Evolutionary conservation across 2,797 vertebrate species (phyloP), one percentile per base, ranked within the genome.

Genomic region (Fratercula arctica): DNA sequence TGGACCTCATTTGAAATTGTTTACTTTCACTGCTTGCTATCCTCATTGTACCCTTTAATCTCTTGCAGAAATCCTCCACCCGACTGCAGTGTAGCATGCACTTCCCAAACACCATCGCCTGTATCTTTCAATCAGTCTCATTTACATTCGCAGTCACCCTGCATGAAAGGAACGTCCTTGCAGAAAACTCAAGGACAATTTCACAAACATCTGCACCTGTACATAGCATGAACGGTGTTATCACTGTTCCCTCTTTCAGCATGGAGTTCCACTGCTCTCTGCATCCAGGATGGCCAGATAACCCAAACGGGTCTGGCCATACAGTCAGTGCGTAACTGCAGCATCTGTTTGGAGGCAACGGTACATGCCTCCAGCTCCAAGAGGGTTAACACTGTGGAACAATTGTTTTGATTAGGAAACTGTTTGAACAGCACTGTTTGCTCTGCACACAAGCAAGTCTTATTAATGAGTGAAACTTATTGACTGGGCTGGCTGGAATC

Each of bases 391-490:
- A 0, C 6, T 48, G n/a, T 19, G 51, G 70, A 81, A 88, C 59
- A 74, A 76, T 35, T 88, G 85, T 93, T 96, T 94, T 85, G 61
- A 92, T 95, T 48, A 85, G 89, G 87, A 94, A 95, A 92, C 48
- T 76, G 66, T 94, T 82, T 89, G 90, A 94, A 93, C 79, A 86
- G 87, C 41, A 57, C 61, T 86, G 79, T 93, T 95, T 93, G 90
- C 81, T 89, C 45, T 83, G 67, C 70, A 91, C 63, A 96, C 83
- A 94, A 78, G 50, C 79, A 84, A 73, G 74, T 78, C 83, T 74
- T 90, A 94, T 75, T 89, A 95, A 86, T 51, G 57, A 93, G 73
- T 81, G 82, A 93, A 95, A 94, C 67, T 70, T 93, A 94, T 4
- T 95, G 94, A 90, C 76, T 50, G 13, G 23, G 46, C 20, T 96